Conservation (phyloP, 2,797 vertebrate species). For the Setipinna tenuifilis region DNA sequence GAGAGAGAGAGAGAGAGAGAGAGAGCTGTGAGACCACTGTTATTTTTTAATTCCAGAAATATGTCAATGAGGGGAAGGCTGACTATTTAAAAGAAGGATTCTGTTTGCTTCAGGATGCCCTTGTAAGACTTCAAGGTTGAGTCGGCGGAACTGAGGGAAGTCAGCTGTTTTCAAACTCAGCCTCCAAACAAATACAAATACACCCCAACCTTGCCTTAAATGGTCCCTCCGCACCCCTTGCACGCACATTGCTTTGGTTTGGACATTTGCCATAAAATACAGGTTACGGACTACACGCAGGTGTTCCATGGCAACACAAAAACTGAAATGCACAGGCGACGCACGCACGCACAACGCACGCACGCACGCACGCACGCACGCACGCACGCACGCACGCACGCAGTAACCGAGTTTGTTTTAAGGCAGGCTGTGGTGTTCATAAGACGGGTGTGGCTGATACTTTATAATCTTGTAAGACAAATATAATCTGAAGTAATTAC, state of each 20-base stretch:
- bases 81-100: background rate
- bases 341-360: background rate
- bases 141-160: background rate
- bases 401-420: background rate
- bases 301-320: background rate
- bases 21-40: background rate
- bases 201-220: background rate
- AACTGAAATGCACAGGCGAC: background rate
- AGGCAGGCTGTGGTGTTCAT: background rate
- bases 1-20: background rate
- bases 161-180: constrained; percentile 12
- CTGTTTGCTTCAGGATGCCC: constrained; percentile 8
- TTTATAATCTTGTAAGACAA: background rate
- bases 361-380: too few relatives aligned
- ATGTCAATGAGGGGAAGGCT: background rate
- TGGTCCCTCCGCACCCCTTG: background rate
- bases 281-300: background rate
- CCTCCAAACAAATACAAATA: background rate
- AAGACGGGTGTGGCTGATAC: background rate
- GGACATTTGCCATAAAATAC: background rate
- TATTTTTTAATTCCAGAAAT: constrained; percentile 25
- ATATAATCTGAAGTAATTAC: background rate
- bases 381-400: background rate
- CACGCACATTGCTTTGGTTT: background rate
- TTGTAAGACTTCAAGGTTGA: constrained; percentile 16